Evolutionary conservation across 2,113 vertebrate species (phyloP).

Genomic region (Oxygymnocypris stewartii): DNA sequence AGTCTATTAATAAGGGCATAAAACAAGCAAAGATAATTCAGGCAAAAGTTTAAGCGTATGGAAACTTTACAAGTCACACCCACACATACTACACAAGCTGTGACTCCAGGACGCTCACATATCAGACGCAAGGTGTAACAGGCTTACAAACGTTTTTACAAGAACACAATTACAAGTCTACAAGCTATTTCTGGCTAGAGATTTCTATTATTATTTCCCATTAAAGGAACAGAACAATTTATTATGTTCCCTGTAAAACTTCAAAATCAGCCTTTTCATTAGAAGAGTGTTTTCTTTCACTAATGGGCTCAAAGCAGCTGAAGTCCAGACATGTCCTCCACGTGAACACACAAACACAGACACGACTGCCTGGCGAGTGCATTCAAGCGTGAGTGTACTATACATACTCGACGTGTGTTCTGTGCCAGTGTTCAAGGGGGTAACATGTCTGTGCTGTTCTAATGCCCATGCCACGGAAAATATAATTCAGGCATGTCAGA

Average conservation of each 20-base stretch:
- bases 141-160: neutral
- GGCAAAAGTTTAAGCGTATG: neutral
- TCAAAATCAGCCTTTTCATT: neutral
- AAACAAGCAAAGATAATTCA: constrained; percentile 3
- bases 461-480: neutral
- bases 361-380: neutral
- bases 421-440: neutral
- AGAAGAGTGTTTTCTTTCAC: neutral
- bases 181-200: neutral
- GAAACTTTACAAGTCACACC: constrained; percentile 11
- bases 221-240: neutral
- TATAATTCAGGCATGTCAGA: neutral
- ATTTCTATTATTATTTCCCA: neutral
- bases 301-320: neutral
- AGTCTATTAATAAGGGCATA: constrained; percentile 1
- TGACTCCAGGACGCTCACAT: neutral
- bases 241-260: neutral
- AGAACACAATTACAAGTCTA: neutral
- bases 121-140: neutral
- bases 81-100: neutral
- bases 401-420: neutral
- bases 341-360: neutral
- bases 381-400: neutral
- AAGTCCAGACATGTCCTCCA: neutral
- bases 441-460: neutral